These are phyloP conservation scores for Isoperla grammatica DNA, from an alignment of 2,888 invertebrate species.

Conservation along the genomic window DNA sequence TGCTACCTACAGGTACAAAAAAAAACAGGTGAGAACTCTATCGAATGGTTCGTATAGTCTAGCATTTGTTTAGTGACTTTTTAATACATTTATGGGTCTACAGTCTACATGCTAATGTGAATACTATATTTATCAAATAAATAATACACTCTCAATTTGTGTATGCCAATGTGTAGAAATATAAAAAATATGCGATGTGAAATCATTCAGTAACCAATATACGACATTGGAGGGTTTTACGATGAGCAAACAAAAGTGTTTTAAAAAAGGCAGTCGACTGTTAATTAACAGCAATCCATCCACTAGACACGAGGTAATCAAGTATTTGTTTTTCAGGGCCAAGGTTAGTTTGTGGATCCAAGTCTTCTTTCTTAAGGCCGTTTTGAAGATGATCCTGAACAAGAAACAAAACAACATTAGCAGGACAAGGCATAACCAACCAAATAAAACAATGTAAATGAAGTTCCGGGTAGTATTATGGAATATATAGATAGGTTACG, in stretches of 20 bases:
- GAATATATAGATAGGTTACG: no score
- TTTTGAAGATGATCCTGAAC: constrained; percentile 43
- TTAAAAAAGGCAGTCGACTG: not conserved
- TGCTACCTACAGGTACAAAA: no score
- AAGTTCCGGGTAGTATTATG: no score
- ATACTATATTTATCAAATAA: no score
- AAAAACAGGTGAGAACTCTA: no score
- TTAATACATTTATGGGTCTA: no score
- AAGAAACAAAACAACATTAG: constrained; percentile 19
- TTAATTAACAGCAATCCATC: constrained; percentile 48
- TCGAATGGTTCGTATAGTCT: no score
- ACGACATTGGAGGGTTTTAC: not conserved
- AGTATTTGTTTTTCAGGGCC: constrained; percentile 52
- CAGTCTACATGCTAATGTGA: no score
- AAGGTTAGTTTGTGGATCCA: constrained; percentile 42
- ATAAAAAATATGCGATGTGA: not conserved
- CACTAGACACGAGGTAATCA: constrained; percentile 51
- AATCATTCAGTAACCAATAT: no score
- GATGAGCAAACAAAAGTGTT: no score
- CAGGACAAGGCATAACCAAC: not conserved
- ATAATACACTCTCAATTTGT: not conserved
- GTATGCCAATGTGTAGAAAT: not conserved
- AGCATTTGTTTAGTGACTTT: no score
- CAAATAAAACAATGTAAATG: not conserved
- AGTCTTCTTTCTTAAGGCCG: constrained; percentile 38